phyloP scores from a whole-genome alignment of 2,113 vertebrate species.

The Gnathonemus longibarbis region DNA sequence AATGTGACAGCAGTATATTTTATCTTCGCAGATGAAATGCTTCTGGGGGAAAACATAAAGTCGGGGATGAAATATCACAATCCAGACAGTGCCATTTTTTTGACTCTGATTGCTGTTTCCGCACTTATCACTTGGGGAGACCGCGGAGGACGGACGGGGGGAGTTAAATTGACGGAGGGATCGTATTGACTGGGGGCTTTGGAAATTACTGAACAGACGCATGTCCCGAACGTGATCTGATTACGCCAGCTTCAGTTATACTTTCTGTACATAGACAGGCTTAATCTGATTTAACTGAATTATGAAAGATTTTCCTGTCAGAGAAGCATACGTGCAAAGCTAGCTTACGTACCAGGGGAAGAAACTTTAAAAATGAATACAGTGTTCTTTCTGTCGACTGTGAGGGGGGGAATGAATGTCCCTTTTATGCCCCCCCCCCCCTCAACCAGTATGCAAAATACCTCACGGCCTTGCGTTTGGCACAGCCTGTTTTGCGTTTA shows the following conservation, averaged over 20 bases:
- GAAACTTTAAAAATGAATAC: constrained; percentile 2
- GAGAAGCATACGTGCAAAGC: constrained; percentile 7
- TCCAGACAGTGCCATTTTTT: background rate
- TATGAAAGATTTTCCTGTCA: background rate
- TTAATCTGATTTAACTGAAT: constrained; percentile 17
- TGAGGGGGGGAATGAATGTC: constrained; percentile 51
- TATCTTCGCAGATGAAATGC: constrained; percentile 4
- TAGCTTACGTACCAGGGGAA: background rate
- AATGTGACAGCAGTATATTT: background rate
- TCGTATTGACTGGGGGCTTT: background rate
- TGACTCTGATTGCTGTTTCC: background rate
- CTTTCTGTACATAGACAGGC: constrained; percentile 4
- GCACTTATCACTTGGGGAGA: background rate
- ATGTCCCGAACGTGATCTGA: constrained; percentile 1
- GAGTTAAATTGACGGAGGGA: background rate
- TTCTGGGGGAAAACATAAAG: background rate
- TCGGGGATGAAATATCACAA: background rate
- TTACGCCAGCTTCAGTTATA: background rate
- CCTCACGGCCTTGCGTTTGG: constrained; percentile 51
- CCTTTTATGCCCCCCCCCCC: constrained; percentile 55
- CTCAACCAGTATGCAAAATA: constrained; percentile 47
- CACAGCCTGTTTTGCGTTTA: constrained; percentile 46
- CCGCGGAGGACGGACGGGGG: background rate
- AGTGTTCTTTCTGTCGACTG: constrained; percentile 49
- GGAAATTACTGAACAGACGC: constrained; percentile 9